Conservation (phyloP, 2,113 vertebrate species). For the Merops nubicus region DNA sequence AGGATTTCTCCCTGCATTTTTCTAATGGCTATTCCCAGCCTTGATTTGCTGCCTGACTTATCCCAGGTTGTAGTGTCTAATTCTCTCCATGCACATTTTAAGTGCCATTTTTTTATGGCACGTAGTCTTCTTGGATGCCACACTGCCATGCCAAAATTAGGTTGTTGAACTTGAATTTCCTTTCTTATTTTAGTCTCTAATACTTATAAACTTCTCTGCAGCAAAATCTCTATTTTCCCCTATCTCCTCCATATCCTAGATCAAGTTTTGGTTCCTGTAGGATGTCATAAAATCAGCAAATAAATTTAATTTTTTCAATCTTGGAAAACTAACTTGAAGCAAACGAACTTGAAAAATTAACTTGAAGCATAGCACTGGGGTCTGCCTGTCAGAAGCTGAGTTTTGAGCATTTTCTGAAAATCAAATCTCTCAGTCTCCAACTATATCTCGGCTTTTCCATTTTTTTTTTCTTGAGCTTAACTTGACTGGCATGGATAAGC, state of each 20-base stretch:
- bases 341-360: no score
- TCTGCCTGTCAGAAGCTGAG: neutral
- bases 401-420: slow-evolving; percentile 9
- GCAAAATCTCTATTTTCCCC: neutral
- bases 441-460: neutral
- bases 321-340: no score
- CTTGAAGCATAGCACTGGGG: neutral
- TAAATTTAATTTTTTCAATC: neutral
- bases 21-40: neutral
- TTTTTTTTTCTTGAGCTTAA: neutral
- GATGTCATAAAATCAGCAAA: neutral
- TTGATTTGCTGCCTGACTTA: neutral
- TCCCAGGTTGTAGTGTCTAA: neutral
- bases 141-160: neutral
- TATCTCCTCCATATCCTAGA: neutral
- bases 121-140: neutral
- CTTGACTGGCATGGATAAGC: neutral
- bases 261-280: neutral
- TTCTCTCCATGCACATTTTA: neutral
- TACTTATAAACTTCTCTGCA: neutral
- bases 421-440: neutral
- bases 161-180: neutral
- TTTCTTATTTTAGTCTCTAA: neutral
- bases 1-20: neutral
- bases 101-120: neutral